Evolutionary conservation across 2,113 vertebrate genomes (phyloP), one percentile per base, ranked within the genome.

Genomic region (Ursus arctos): DNA sequence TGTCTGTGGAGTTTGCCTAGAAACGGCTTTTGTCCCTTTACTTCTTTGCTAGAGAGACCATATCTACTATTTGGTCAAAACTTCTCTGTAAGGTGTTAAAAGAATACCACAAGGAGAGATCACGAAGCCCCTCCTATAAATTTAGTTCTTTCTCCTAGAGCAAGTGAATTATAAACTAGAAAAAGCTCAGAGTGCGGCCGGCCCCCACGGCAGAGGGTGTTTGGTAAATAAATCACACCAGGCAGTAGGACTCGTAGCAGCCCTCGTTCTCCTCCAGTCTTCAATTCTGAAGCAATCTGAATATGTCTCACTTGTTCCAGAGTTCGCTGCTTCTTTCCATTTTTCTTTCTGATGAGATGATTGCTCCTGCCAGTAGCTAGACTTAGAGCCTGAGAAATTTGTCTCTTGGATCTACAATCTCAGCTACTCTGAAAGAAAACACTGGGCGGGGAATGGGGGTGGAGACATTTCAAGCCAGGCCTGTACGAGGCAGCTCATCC

Each of bases 21-120:
- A 88, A 94, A 71, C 84, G 36, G 47, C 43, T 69, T 87, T 95
- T 53, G 47, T 1, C 22, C 12, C 31, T 94, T 63, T 69, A 74
- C 31, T 40, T 79, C 11, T 80, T 94, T 95, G 55, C 53, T 85
- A 51, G 77, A 95, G 47, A 94, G 53, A 94, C 15, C 33, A 0
- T 74, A 53, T 93, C 61, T 96, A 4, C 79, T 57, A 4, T 98
- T 96, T 92, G 71, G 7, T 92, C 85, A 88, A 53, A 91, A 55
- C 4, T 57, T 79, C 57, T 87, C 33, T 43, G 0, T 92, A 81
- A 65, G 28, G 89, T 97, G 36, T 96, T 91, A 24, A 10, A 69
- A 85, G 88, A 67, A 51, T 76, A 61, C n/a, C n/a, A 12, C 61
- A 92, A 63, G 92, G 51, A 76, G 71, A 72, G 74, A 74, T 88